Conservation (phyloP, 1,140 invertebrate genomes). For the Pectinophora gossypiella region DNA sequence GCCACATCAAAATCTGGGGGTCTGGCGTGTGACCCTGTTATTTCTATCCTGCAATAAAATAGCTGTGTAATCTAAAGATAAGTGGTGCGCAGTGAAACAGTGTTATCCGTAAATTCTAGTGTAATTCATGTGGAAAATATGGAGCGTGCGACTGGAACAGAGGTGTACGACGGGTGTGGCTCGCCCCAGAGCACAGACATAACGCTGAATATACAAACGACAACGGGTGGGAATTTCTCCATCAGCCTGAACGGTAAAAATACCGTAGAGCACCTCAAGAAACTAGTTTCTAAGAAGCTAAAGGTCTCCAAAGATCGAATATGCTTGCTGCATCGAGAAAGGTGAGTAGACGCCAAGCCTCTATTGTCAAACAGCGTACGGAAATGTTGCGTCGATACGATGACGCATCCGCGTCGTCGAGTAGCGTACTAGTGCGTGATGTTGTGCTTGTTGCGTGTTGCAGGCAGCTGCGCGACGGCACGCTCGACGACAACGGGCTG, state of each 20-base stretch:
- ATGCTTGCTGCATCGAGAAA: slow-evolving; percentile 92
- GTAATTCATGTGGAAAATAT: slow-evolving; percentile 70
- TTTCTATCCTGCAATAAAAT: slow-evolving; percentile 71
- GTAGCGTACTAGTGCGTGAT: slow-evolving; percentile 50
- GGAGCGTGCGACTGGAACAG: slow-evolving; percentile 70
- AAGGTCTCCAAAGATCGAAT: slow-evolving; percentile 95
- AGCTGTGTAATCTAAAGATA: slow-evolving; percentile 68
- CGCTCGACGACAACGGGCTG: slow-evolving; percentile 89
- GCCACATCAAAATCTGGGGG: slow-evolving; percentile 74
- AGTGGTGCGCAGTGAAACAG: slow-evolving; percentile 49
- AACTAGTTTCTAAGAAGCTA: slow-evolving; percentile 92
- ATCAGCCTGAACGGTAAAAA: slow-evolving; percentile 86
- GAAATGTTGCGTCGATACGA: slow-evolving; percentile 72
- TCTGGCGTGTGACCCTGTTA: slow-evolving; percentile 73
- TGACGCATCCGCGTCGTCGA: slow-evolving; percentile 71
- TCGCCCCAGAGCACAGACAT: slow-evolving; percentile 79
- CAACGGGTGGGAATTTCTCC: slow-evolving; percentile 92
- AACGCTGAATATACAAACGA: slow-evolving; percentile 89
- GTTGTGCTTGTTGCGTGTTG: slow-evolving; percentile 53
- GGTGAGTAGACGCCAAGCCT: slow-evolving; percentile 80
- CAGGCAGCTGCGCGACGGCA: slow-evolving; percentile 93
- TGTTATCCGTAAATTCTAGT: slow-evolving; percentile 57
- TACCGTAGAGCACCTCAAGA: slow-evolving; percentile 91
- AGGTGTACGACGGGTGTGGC: slow-evolving; percentile 80
- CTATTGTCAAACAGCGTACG: slow-evolving; percentile 72